Evolutionary conservation across 2,113 vertebrate genomes (phyloP).

Genomic region (Ciconia boyciana): DNA sequence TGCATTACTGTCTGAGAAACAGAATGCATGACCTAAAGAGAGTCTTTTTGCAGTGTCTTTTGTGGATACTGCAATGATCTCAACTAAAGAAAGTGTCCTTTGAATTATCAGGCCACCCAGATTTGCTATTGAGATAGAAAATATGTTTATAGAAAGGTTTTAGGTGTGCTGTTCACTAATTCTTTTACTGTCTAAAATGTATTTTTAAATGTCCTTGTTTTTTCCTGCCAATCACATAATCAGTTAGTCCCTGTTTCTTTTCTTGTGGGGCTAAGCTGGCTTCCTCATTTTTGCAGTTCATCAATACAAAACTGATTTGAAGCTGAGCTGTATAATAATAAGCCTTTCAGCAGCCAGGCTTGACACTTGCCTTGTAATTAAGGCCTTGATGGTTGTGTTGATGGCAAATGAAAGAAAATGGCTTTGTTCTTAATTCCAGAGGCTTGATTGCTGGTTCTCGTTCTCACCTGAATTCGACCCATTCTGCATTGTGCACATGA

Average conservation of each 20-base stretch:
- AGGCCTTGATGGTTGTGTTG: slow-evolving; percentile 84
- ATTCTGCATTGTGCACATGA: slow-evolving; percentile 79
- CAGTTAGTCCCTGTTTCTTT: slow-evolving; percentile 49
- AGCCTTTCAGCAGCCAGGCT: slow-evolving; percentile 81
- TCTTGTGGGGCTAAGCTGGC: slow-evolving; percentile 58
- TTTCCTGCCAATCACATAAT: slow-evolving; percentile 45
- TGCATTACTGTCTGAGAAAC: not conserved
- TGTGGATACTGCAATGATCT: not conserved
- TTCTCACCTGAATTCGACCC: slow-evolving; percentile 85
- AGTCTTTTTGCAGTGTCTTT: not conserved
- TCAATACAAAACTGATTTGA: slow-evolving; percentile 82
- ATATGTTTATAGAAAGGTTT: slow-evolving; percentile 11
- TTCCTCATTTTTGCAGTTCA: slow-evolving; percentile 73
- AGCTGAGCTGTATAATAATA: slow-evolving; percentile 78
- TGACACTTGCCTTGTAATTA: slow-evolving; percentile 84
- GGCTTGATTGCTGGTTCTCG: slow-evolving; percentile 84
- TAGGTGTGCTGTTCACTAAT: not conserved
- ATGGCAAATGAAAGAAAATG: slow-evolving; percentile 85
- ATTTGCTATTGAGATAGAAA: not conserved
- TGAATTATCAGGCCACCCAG: not conserved
- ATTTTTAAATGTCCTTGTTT: slow-evolving; percentile 42
- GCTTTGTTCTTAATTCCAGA: slow-evolving; percentile 83
- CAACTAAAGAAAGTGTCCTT: not conserved
- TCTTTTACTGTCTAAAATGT: not conserved
- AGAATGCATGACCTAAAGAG: not conserved